phyloP scores from a whole-genome alignment of 2,797 vertebrate species.

The Falco novaeseelandiae region DNA sequence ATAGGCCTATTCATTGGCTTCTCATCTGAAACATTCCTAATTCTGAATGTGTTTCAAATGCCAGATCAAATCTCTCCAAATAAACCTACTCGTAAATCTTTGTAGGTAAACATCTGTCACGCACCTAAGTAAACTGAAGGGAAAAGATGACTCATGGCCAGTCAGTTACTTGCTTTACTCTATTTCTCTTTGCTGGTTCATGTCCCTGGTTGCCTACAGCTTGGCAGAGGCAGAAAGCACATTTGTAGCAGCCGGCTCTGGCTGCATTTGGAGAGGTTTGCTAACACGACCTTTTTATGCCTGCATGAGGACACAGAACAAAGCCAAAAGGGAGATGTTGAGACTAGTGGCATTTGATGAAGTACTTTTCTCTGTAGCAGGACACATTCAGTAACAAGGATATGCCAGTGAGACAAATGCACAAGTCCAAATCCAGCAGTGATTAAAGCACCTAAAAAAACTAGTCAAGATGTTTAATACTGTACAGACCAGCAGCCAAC shows the following conservation, averaged over 20 bases:
- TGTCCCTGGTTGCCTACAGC: background rate
- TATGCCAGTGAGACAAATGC: background rate
- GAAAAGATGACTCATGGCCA: background rate
- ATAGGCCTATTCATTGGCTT: background rate
- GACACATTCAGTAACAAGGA: background rate
- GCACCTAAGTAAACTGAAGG: background rate
- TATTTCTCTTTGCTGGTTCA: background rate
- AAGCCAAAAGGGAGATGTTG: background rate
- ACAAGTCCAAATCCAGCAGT: background rate
- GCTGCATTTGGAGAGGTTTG: background rate
- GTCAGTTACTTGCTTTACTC: background rate
- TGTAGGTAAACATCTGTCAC: background rate
- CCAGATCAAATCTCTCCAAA: constrained; percentile 11
- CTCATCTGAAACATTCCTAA: background rate
- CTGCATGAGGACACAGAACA: background rate
- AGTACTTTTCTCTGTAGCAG: background rate
- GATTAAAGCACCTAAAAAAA: background rate
- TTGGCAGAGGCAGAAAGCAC: background rate
- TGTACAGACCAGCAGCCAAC: background rate
- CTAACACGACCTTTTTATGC: background rate
- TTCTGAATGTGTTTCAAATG: background rate
- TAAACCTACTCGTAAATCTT: constrained; percentile 17
- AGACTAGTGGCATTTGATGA: background rate
- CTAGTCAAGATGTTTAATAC: background rate
- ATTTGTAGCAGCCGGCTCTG: background rate